Evolutionary conservation across 2,797 vertebrate species (phyloP), one percentile per base, ranked within the genome.

Genomic region (Dromococcyx pavoninus): DNA sequence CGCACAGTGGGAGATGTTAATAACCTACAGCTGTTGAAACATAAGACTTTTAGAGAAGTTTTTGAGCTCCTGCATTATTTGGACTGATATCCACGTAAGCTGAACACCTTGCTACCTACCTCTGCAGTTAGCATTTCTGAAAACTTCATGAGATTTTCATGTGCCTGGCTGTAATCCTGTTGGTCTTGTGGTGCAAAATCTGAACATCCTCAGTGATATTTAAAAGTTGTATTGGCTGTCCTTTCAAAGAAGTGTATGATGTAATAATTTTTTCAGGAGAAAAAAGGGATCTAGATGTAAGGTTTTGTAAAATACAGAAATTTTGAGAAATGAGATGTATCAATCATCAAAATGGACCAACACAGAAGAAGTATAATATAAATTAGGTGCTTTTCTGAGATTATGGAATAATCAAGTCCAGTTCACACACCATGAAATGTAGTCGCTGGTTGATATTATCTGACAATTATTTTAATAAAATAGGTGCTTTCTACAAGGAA

Each of bases 391-490:
- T 25, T 37, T 24, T 69, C 64, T 89, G 81, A 93, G 67, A 27
- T 65, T 79, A 51, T 2, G 7, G 56, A 90, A 66, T 90, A 81
- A 88, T 88, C 43, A 64, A 10, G 32, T 91, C 89, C 22, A 21
- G 69, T 60, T 87, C 72, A 75, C 65, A 70, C 32, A 70, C 46
- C n/a, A 62, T n/a, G 72, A 93, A 74, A 94, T 89, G 54, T 93
- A 30, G 72, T 70, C 85, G 86, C 62, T 86, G 14, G 46, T 71
- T 81, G 62, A 46, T 69, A 78, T 81, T 80, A 81, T 83, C 21
- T 74, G 62, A 69, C 69, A 93, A 75, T 88, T 89, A 87, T 92
- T 89, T 95, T 93, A 65, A 88, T 43, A 75, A 86, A 94, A 93
- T 85, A 50, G 17, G 22, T 94, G 28, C 27, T 89, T 92, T 75